A percentile compares a stretch with the other conserved stretches of the same genome.
phyloP scores from a whole-genome alignment of 2,797 vertebrate genomes.

The Gymnothorax javanicus region DNA sequence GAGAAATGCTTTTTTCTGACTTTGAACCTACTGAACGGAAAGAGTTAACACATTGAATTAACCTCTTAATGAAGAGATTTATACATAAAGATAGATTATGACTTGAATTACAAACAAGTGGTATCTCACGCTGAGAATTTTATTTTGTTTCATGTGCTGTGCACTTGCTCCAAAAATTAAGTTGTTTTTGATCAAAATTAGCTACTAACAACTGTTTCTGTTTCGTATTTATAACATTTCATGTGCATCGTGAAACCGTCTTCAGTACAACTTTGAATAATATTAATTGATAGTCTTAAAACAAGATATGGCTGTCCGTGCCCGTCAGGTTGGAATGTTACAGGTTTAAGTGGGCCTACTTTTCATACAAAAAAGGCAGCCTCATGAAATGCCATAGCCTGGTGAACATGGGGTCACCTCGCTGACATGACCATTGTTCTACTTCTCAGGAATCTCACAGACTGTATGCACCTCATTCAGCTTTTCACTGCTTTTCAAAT shows the following conservation, averaged over 20 bases:
- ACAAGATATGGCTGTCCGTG: conserved; percentile 39
- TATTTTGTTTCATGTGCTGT: too few species aligned
- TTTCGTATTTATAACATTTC: background rate
- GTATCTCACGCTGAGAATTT: too few species aligned
- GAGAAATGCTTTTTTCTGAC: too few species aligned
- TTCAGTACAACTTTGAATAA: background rate
- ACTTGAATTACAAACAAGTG: too few species aligned
- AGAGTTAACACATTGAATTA: too few species aligned
- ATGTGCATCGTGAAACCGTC: background rate
- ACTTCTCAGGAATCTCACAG: conserved; percentile 45
- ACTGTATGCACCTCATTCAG: conserved; percentile 69
- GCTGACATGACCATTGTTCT: conserved; percentile 64
- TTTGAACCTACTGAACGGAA: too few species aligned
- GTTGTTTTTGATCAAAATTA: too few species aligned
- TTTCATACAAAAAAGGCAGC: conserved; percentile 49
- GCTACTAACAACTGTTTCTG: background rate
- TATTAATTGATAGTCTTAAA: background rate
- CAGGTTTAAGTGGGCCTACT: conserved; percentile 47
- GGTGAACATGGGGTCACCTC: conserved; percentile 60
- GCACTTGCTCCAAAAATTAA: too few species aligned
- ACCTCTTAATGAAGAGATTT: too few species aligned
- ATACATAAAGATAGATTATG: too few species aligned
- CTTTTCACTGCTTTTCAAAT: conserved; percentile 61
- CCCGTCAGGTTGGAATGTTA: conserved; percentile 47
- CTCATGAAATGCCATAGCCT: conserved; percentile 30